Base-by-base conservation (phyloP, 1,140 invertebrate genomes). In the Cotesia typhae region DNA sequence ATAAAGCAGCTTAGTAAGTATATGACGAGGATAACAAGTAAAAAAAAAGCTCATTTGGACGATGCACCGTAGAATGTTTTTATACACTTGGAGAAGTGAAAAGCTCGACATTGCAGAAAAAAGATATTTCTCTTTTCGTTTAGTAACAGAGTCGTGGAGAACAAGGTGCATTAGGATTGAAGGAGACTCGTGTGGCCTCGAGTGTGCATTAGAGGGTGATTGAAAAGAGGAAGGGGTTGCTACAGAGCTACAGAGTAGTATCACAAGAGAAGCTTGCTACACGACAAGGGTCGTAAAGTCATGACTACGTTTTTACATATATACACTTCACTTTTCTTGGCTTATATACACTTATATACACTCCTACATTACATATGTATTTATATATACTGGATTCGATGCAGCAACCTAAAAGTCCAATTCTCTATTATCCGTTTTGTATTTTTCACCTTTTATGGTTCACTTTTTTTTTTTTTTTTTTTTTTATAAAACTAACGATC, bases 201-300 rank as follows among this genome's bases (percentile, higher is more conserved):
- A 75, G 74, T 64, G 71, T 75, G 67, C 74, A 75, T 75, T 75
- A 75, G 71, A 69, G 74, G 71, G 71, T 75, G 74, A 75, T 70
- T 59, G 68, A 63, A 57, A 73, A 10, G 28, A 20, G 59, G 51
- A 67, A 70, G 70, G 74, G 71, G 65, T 75, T 75, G 70, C 36
- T 17, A 20, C 64, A 36, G 28, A 28, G 28, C 28, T 28, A 28
- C 28, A 28, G 70, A 52, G 69, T 66, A 59, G 66, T 72, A 75
- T 69, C 74, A 51, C n/a, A 20, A 67, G 66, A 20, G 66, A 36
- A 41, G 66, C 51, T 67, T 47, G 41, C 41, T 47, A 47, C 10
- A 67, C 66, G 10, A 67, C 51, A 55, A 67, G 66, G 66, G 66
- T 67, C 66, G 66, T 67, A 67, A 67, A 67, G 66, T 55, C 66